phyloP scores from a whole-genome alignment of 2,888 invertebrate genomes.

The Baccha elongata region DNA sequence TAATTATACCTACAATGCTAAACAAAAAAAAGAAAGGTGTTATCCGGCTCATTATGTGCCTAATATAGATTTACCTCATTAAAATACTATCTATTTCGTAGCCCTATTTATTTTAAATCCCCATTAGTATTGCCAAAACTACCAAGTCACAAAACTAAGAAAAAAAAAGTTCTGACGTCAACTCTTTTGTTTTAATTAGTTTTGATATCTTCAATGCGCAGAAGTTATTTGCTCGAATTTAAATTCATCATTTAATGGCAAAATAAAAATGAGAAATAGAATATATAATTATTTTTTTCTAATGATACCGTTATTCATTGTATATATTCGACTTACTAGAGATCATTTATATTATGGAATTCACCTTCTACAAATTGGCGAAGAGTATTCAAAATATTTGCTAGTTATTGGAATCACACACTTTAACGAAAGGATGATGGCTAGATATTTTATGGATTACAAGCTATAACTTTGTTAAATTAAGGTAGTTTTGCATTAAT shows the following conservation, averaged over 20 bases:
- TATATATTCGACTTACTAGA: background rate
- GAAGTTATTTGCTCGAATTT: background rate
- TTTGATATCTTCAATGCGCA: background rate
- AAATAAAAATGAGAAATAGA: background rate
- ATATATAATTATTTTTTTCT: background rate
- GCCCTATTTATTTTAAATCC: too few relatives aligned
- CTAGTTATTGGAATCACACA: background rate
- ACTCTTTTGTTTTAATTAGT: conserved; percentile 1
- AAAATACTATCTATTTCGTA: too few relatives aligned
- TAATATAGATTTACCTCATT: too few relatives aligned
- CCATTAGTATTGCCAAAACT: background rate
- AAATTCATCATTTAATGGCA: background rate
- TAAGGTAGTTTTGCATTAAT: background rate
- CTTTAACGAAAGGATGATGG: background rate
- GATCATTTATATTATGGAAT: background rate
- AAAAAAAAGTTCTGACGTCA: background rate
- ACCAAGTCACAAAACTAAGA: background rate
- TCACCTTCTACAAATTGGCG: background rate
- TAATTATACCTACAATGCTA: too few relatives aligned
- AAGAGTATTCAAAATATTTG: background rate
- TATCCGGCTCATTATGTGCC: background rate
- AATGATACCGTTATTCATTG: background rate
- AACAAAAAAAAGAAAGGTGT: background rate
- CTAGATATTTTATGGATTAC: background rate
- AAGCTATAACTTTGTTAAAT: background rate